phyloP scores from a whole-genome alignment of 2,797 vertebrate species.

The Anguilla pacifica region DNA sequence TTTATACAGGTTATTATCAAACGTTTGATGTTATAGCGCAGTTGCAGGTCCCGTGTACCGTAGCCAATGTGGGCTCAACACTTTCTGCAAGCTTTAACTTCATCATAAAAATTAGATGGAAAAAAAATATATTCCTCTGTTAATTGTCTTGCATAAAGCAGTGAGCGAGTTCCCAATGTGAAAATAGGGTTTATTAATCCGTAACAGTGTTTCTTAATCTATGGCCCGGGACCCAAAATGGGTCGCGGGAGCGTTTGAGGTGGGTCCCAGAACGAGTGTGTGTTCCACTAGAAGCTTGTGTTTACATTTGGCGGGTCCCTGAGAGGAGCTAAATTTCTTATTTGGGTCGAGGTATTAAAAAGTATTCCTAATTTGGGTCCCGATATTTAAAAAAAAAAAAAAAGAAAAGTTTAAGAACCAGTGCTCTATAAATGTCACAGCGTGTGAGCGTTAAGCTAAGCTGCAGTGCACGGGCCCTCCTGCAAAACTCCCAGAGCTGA shows the following conservation, averaged over 20 bases:
- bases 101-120: not conserved
- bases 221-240: not conserved
- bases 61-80: not conserved
- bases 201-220: not conserved
- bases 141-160: not conserved
- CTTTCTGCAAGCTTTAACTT: not conserved
- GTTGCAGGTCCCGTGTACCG: not conserved
- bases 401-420: not conserved
- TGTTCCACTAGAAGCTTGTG: too few species aligned
- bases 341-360: not conserved
- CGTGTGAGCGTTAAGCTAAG: not conserved
- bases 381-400: not conserved
- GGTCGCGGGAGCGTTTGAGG: too few species aligned
- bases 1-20: not conserved
- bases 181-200: not conserved
- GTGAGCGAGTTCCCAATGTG: not conserved
- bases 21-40: not conserved
- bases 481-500: not conserved
- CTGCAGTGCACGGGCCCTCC: not conserved
- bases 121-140: not conserved
- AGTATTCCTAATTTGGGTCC: not conserved
- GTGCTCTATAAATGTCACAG: not conserved
- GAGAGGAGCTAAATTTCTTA: not conserved
- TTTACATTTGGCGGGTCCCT: not conserved
- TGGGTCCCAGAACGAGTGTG: too few species aligned